phyloP scores from a whole-genome alignment of 2,888 invertebrate species.

The Ctena decussata region DNA sequence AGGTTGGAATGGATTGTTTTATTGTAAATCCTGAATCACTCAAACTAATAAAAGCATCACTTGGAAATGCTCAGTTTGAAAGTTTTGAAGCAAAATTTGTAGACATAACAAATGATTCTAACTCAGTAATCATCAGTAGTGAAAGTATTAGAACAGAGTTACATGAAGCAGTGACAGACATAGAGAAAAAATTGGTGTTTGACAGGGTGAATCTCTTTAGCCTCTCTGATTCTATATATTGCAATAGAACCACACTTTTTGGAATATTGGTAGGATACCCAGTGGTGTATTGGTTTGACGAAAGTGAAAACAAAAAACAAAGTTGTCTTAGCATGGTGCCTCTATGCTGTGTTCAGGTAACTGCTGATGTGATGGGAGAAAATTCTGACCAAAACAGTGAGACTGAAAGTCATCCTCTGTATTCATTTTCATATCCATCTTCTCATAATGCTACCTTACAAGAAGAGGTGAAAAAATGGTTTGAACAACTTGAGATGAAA shows the following conservation, averaged over 20 bases:
- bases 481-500: slow-evolving; percentile 17
- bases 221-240: not conserved
- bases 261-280: slow-evolving; percentile 75
- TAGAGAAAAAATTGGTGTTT: not conserved
- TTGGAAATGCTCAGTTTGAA: not conserved
- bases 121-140: not conserved
- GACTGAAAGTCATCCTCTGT: slow-evolving; percentile 32
- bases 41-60: not conserved
- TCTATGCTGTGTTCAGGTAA: slow-evolving; percentile 58
- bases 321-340: slow-evolving; percentile 70
- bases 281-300: slow-evolving; percentile 72
- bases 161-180: not conserved
- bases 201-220: not conserved
- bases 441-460: slow-evolving; percentile 10
- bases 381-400: not conserved
- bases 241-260: slow-evolving; percentile 70
- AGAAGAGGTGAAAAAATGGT: slow-evolving; percentile 52
- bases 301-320: slow-evolving; percentile 18
- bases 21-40: slow-evolving; percentile 55
- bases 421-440: slow-evolving; percentile 65
- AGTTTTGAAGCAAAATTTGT: not conserved
- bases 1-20: slow-evolving; percentile 63
- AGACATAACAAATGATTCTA: not conserved
- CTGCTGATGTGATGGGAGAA: not conserved
- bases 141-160: not conserved